phyloP scores from a whole-genome alignment of 64 coral and sea anemone species.

The Stylophora pistillata region DNA sequence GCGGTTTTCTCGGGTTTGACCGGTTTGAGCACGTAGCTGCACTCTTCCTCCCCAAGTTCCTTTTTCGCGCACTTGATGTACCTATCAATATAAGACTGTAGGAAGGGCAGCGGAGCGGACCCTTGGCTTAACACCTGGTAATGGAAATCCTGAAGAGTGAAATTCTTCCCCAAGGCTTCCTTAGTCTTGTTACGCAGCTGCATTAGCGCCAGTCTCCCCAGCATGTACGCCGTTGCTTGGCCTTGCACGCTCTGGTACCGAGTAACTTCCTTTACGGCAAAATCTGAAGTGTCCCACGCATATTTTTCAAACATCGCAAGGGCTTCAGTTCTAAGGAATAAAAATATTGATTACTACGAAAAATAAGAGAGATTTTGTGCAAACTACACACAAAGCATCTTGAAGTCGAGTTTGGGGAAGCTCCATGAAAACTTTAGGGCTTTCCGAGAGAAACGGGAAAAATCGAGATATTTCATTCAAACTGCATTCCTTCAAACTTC shows the following conservation, averaged over 20 bases:
- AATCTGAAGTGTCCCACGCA: conserved; percentile 90
- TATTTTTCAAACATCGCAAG: conserved; percentile 85
- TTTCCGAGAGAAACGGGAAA: no score
- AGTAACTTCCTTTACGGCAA: conserved; percentile 85
- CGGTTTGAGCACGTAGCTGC: conserved; percentile 54
- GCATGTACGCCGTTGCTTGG: conserved; percentile 90
- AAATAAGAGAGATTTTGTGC: neutral
- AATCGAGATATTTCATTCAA: no score
- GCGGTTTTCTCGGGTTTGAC: conserved; percentile 33
- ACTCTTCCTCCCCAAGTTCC: conserved; percentile 52
- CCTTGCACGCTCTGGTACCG: conserved; percentile 82
- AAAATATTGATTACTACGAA: neutral
- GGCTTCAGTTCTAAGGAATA: conserved; percentile 54
- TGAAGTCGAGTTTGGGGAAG: no score
- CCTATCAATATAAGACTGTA: conserved; percentile 80
- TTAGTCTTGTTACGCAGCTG: conserved; percentile 64
- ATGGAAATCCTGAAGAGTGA: conserved; percentile 82
- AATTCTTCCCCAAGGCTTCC: conserved; percentile 59
- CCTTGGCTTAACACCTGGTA: conserved; percentile 87
- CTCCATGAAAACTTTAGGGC: no score
- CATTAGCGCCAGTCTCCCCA: conserved; percentile 83
- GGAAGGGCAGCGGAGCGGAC: conserved; percentile 77
- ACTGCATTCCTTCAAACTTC: no score
- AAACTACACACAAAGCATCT: neutral
- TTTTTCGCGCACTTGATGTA: conserved; percentile 81